Conservation (phyloP, 2,113 vertebrate species). For the Sclerurus mexicanus region DNA sequence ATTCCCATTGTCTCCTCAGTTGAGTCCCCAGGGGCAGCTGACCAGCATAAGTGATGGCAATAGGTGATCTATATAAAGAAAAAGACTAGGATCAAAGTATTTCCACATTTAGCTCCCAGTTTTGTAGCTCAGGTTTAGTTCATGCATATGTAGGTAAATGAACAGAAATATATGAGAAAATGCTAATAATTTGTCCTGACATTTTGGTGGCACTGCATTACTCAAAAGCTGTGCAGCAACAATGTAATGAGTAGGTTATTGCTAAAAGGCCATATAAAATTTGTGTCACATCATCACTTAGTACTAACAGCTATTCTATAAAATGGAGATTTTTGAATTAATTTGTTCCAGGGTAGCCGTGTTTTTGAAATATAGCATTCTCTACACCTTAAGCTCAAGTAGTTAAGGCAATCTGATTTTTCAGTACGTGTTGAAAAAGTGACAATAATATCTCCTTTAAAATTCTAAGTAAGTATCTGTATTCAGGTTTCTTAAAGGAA, state of each 20-base stretch:
- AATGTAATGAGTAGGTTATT: neutral
- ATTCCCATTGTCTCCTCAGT: neutral
- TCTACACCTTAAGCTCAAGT: neutral
- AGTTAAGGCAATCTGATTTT: neutral
- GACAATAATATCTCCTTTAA: neutral
- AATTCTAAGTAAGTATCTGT: neutral
- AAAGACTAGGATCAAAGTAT: neutral
- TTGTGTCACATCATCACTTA: neutral
- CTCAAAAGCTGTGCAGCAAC: neutral
- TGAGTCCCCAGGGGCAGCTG: neutral
- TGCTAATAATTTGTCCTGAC: neutral
- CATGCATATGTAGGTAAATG: neutral
- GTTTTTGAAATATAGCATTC: neutral
- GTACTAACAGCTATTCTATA: neutral
- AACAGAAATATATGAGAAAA: neutral
- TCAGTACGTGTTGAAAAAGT: neutral
- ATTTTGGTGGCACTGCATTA: neutral
- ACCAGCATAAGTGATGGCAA: neutral
- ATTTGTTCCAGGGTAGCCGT: neutral
- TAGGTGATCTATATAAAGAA: neutral
- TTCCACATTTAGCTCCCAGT: neutral
- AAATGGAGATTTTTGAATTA: neutral
- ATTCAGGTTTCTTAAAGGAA: neutral
- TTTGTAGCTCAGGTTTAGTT: neutral
- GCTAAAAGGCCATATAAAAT: neutral